A percentile compares a stretch with the other conserved stretches of the same genome.
Conservation (phyloP, 2,888 invertebrate species). For the Limulus polyphemus region DNA sequence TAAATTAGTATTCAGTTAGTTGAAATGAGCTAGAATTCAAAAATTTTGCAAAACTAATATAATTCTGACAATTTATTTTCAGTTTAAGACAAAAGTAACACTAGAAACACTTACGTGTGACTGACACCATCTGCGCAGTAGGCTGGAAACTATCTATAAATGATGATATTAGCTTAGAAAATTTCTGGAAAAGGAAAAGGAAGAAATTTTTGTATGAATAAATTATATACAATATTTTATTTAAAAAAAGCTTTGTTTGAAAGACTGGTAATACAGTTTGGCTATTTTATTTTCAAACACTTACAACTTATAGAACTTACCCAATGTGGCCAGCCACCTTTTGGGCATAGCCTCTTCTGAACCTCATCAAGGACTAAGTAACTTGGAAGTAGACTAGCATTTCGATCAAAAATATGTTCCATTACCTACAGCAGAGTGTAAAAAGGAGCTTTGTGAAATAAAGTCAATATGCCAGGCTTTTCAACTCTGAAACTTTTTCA, state of each 20-base stretch:
- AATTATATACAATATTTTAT: too few species aligned
- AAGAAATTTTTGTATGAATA: not conserved
- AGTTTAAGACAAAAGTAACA: not conserved
- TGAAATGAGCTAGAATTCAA: too few species aligned
- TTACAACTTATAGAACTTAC: constrained; percentile 39
- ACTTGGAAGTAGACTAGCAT: constrained; percentile 79
- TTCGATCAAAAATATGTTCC: constrained; percentile 78
- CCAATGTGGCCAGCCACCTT: constrained; percentile 80
- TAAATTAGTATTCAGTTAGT: too few species aligned
- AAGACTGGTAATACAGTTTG: too few species aligned
- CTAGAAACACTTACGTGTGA: constrained; percentile 48
- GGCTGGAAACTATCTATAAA: constrained; percentile 87
- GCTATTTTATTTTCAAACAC: too few species aligned
- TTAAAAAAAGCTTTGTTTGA: too few species aligned
- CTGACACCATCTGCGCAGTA: constrained; percentile 90
- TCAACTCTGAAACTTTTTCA: too few species aligned
- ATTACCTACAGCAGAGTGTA: constrained; percentile 45
- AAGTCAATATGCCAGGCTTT: too few species aligned
- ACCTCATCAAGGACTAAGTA: constrained; percentile 93
- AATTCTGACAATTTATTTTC: too few species aligned
- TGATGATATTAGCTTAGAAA: constrained; percentile 68
- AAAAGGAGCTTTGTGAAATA: constrained; percentile 1
- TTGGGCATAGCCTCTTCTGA: constrained; percentile 70
- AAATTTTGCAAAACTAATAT: too few species aligned
- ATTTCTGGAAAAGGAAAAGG: constrained; percentile 47